A percentile compares a stretch with the other conserved stretches of the same genome.
Conservation (phyloP, 2,113 vertebrate species). For the Microtus montanus region DNA sequence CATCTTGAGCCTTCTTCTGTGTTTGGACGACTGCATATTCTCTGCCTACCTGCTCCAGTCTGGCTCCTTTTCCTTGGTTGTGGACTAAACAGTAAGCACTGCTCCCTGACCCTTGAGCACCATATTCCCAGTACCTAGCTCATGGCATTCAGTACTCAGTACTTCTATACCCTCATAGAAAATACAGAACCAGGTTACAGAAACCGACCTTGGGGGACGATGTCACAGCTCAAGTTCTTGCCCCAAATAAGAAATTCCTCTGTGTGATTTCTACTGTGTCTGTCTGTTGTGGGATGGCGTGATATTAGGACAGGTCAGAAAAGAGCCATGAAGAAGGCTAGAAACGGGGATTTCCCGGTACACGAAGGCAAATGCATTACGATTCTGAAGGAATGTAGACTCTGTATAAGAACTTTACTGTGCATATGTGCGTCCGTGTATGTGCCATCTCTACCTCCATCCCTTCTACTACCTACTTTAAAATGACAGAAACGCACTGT, state of each 20-base stretch:
- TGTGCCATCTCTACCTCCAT: neutral
- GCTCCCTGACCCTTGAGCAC: neutral
- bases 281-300: neutral
- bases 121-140: neutral
- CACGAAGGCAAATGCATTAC: neutral
- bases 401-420: neutral
- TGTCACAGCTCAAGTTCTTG: neutral
- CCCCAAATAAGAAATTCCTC: neutral
- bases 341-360: neutral
- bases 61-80: neutral
- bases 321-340: neutral
- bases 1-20: neutral
- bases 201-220: neutral
- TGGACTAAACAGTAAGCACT: neutral
- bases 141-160: neutral
- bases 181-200: neutral
- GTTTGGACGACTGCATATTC: neutral
- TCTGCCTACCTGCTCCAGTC: neutral
- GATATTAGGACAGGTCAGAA: neutral
- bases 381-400: neutral
- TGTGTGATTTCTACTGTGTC: neutral
- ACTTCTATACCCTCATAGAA: neutral
- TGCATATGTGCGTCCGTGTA: neutral
- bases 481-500: constrained; percentile 1
- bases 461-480: neutral